These are phyloP conservation scores for Heliconius himera DNA, from an alignment of 1,140 invertebrate species.

Conservation along the genomic window DNA sequence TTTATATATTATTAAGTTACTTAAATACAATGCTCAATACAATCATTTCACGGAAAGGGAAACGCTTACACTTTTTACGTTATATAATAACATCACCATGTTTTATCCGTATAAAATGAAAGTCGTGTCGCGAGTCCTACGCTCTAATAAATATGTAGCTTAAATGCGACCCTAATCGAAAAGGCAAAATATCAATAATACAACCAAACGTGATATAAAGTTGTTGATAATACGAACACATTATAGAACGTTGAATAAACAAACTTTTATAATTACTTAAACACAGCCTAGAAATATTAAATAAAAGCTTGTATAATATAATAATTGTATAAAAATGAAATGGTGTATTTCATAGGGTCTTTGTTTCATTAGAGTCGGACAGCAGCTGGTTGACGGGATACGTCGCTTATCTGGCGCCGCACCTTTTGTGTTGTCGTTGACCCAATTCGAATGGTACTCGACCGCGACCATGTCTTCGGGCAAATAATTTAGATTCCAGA, in stretches of 20 bases:
- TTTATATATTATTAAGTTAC: neutral
- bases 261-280: constrained; percentile 73
- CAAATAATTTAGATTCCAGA: constrained; percentile 35
- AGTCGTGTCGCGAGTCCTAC: constrained; percentile 73
- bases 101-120: constrained; percentile 75
- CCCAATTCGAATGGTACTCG: constrained; percentile 73
- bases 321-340: constrained; percentile 64
- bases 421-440: constrained; percentile 77
- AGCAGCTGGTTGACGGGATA: constrained; percentile 72
- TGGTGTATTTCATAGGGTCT: constrained; percentile 70
- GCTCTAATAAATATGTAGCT: constrained; percentile 78
- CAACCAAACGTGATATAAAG: constrained; percentile 77
- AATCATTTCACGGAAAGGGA: neutral
- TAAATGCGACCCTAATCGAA: constrained; percentile 76
- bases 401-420: constrained; percentile 75
- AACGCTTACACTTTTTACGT: constrained; percentile 28
- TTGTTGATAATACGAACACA: constrained; percentile 77
- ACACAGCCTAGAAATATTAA: constrained; percentile 58
- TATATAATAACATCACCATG: constrained; percentile 42
- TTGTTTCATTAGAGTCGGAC: constrained; percentile 68
- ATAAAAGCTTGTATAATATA: constrained; percentile 39
- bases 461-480: constrained; percentile 61
- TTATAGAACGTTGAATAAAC: constrained; percentile 72
- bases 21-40: neutral
- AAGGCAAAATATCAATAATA: constrained; percentile 77